A percentile compares a stretch with the other conserved stretches of the same genome.
Evolutionary conservation across 2,888 invertebrate genomes (phyloP).

Genomic region (Stenodera caucasica): DNA sequence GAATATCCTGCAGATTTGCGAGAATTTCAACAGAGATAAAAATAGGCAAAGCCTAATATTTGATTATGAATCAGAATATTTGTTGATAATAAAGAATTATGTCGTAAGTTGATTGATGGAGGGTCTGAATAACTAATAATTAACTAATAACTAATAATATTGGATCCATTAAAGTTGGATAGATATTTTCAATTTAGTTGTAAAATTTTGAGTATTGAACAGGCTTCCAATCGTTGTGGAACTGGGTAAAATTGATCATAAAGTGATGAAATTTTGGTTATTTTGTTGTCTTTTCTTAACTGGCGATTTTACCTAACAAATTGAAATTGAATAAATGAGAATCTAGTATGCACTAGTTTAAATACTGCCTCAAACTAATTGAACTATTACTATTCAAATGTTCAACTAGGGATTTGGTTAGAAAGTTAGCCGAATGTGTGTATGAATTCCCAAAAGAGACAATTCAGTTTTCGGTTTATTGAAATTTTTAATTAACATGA

Average conservation of each 20-base stretch:
- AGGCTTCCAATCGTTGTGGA: background rate
- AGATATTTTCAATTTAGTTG: background rate
- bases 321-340: conserved; percentile 6
- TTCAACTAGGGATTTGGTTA: conserved; percentile 5
- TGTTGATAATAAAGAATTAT: no score
- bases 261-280: background rate
- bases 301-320: background rate
- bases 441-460: background rate
- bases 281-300: background rate
- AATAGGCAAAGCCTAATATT: background rate
- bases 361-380: conserved; percentile 6
- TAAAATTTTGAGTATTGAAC: background rate
- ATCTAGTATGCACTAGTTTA: conserved; percentile 6
- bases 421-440: background rate
- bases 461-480: conserved; percentile 1
- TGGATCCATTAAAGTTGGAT: background rate
- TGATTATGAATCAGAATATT: background rate
- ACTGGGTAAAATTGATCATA: background rate
- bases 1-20: conserved; percentile 15
- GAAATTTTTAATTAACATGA: background rate
- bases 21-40: background rate
- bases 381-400: conserved; percentile 7
- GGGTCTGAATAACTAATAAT: no score
- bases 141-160: no score
- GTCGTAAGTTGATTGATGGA: no score